phyloP scores from a whole-genome alignment of 2,797 vertebrate genomes.

The Chaetophractus vellerosus region DNA sequence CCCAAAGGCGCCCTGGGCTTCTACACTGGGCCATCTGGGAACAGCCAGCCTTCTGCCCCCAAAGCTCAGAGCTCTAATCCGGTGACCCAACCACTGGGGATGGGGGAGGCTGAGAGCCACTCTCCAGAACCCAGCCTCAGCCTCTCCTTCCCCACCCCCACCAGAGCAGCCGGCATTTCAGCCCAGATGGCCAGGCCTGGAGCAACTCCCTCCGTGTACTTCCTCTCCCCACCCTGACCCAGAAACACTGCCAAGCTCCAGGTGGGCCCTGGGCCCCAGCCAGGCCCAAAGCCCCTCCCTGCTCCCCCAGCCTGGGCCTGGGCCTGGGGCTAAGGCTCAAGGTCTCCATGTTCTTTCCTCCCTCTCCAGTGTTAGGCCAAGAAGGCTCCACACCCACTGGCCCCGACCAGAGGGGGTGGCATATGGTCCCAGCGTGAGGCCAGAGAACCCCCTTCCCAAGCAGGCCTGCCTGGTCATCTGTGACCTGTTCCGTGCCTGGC shows the following conservation, averaged over 20 bases:
- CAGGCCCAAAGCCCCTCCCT: neutral
- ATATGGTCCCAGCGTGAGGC: slow-evolving; percentile 80
- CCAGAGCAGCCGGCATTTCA: neutral
- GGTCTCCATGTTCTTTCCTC: neutral
- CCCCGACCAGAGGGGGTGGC: slow-evolving; percentile 59
- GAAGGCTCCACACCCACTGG: slow-evolving; percentile 8
- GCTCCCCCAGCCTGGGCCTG: neutral
- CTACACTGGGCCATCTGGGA: neutral
- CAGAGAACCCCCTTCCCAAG: slow-evolving; percentile 57
- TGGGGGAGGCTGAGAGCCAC: neutral
- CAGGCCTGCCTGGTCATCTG: slow-evolving; percentile 88
- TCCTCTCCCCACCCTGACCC: slow-evolving; percentile 76
- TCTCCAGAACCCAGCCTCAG: neutral
- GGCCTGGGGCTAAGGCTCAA: neutral
- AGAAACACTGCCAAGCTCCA: slow-evolving; percentile 78
- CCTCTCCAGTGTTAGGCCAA: neutral
- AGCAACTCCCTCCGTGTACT: slow-evolving; percentile 47
- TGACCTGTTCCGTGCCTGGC: slow-evolving; percentile 88
- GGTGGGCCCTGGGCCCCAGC: slow-evolving; percentile 53
- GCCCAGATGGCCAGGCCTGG: slow-evolving; percentile 83
- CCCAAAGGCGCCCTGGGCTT: neutral
- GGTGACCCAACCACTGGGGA: neutral
- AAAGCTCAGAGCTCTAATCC: slow-evolving; percentile 1
- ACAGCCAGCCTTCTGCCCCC: neutral
- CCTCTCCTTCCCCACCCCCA: neutral